Conservation (phyloP, 2,888 invertebrate species). For the Tenthredo mesomela region DNA sequence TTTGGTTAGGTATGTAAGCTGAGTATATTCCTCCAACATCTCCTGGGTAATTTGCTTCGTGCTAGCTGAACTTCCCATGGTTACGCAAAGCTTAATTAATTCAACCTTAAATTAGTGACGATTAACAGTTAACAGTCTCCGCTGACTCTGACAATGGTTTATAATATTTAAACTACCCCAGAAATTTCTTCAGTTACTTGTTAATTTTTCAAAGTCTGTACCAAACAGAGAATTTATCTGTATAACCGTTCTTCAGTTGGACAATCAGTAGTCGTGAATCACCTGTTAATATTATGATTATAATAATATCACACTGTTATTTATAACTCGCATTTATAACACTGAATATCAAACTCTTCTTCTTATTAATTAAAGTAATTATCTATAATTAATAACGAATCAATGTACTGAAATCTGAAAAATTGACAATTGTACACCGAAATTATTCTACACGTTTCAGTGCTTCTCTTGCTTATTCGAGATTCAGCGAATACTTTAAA, state of each 20-base stretch:
- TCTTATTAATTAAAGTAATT: neutral
- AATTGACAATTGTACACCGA: neutral
- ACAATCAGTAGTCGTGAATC: neutral
- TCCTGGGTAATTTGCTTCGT: slow-evolving; percentile 81
- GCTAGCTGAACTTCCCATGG: slow-evolving; percentile 79
- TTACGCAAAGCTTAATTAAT: slow-evolving; percentile 32
- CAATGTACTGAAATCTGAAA: neutral
- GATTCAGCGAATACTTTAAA: neutral
- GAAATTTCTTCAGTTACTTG: slow-evolving; percentile 28
- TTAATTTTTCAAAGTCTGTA: slow-evolving; percentile 39
- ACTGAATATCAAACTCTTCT: neutral
- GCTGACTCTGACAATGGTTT: slow-evolving; percentile 31
- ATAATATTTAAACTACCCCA: slow-evolving; percentile 9
- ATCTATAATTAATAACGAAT: neutral
- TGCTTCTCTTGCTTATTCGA: neutral
- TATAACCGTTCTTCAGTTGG: neutral
- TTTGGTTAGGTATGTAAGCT: slow-evolving; percentile 82
- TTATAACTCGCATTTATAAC: neutral
- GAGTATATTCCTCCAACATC: slow-evolving; percentile 81
- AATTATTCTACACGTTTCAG: neutral
- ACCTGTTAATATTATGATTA: slow-evolving; percentile 33
- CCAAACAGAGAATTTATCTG: slow-evolving; percentile 19
- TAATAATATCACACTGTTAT: neutral
- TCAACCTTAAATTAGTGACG: slow-evolving; percentile 30
- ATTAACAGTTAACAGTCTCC: slow-evolving; percentile 40